Conservation (phyloP, 1,140 invertebrate species). For the Drosophila lowei region DNA sequence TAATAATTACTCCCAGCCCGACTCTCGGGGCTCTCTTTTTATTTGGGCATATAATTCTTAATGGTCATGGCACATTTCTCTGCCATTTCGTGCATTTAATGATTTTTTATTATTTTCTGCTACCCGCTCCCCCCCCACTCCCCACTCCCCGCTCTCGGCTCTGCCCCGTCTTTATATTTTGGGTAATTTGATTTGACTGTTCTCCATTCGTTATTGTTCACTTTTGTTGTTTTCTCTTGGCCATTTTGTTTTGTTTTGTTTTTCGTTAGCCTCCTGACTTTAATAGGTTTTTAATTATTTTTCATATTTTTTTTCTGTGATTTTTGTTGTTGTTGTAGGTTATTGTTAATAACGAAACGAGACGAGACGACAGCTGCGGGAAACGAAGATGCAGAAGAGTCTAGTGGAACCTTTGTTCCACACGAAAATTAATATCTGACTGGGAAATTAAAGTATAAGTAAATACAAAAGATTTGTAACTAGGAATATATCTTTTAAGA, state of each 20-base stretch:
- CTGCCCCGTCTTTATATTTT: constrained; percentile 61
- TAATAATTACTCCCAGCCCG: constrained; percentile 71
- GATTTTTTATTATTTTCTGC: constrained; percentile 69
- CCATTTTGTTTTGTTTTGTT: constrained; percentile 10
- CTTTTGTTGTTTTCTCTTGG: constrained; percentile 28
- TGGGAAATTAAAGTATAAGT: constrained; percentile 25
- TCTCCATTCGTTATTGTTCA: constrained; percentile 73
- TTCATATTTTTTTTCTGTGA: constrained; percentile 49
- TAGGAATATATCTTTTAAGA: not conserved
- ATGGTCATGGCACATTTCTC: constrained; percentile 78
- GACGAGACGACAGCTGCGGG: constrained; percentile 50
- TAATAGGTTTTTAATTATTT: constrained; percentile 75
- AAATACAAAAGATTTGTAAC: not conserved
- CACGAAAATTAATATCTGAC: constrained; percentile 19
- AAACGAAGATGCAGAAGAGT: constrained; percentile 44
- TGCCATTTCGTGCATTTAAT: constrained; percentile 80
- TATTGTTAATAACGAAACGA: constrained; percentile 40
- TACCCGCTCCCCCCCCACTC: not conserved
- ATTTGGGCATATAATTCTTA: constrained; percentile 69
- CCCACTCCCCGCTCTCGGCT: not conserved
- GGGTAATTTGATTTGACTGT: constrained; percentile 79
- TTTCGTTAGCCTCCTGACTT: constrained; percentile 57
- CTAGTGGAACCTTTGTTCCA: constrained; percentile 48
- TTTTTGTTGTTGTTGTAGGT: constrained; percentile 18
- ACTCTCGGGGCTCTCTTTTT: constrained; percentile 29